Conservation (phyloP, 92 coral and sea anemone species). For the Palythoa grandiflora region DNA sequence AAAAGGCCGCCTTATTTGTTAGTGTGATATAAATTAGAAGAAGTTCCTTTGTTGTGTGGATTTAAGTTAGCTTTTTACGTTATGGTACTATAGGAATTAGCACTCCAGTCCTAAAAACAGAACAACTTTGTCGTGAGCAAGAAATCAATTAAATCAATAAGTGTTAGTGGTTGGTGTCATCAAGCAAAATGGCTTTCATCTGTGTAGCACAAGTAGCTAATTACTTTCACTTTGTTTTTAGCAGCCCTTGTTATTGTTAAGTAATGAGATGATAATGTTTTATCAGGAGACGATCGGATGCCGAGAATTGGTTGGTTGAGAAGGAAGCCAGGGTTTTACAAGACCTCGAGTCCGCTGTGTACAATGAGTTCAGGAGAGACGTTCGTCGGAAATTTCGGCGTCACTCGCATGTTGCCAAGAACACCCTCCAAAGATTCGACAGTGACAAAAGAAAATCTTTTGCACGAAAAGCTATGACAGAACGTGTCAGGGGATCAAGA, state of each 20-base stretch:
- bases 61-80: background rate
- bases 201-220: too few relatives aligned
- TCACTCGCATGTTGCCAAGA: slow-evolving; percentile 59
- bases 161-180: background rate
- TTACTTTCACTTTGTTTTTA: background rate
- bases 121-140: background rate
- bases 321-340: slow-evolving; percentile 80
- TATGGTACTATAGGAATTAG: background rate
- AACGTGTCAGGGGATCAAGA: slow-evolving; percentile 70
- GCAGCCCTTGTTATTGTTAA: background rate
- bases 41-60: background rate
- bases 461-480: slow-evolving; percentile 72
- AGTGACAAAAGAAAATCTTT: slow-evolving; percentile 28
- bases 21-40: too few relatives aligned
- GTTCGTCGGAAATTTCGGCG: slow-evolving; percentile 83
- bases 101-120: background rate
- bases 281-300: slow-evolving; percentile 79
- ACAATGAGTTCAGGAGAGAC: slow-evolving; percentile 95
- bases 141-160: too few relatives aligned
- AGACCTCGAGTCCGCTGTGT: slow-evolving; percentile 94
- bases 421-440: slow-evolving; percentile 33
- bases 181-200: background rate
- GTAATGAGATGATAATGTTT: background rate
- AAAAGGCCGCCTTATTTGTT: too few relatives aligned
- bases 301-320: slow-evolving; percentile 70